These are phyloP conservation scores for Dusona sp. DNA, from an alignment of 2,888 invertebrate species.

Conservation along the genomic window DNA sequence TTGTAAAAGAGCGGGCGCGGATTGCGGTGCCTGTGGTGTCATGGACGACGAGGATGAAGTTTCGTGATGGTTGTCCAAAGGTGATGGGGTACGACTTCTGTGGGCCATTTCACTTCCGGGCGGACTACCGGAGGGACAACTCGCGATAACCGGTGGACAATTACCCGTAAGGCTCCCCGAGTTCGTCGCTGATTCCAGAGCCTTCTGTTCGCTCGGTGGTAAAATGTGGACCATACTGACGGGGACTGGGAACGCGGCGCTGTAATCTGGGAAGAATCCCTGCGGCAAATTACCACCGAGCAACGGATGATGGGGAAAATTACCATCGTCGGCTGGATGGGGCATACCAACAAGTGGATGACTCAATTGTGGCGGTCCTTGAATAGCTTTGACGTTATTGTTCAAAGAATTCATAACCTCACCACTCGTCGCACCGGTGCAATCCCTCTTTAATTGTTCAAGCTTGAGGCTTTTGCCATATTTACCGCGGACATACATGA, in stretches of 20 bases:
- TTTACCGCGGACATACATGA: slow-evolving; percentile 97
- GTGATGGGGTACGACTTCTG: slow-evolving; percentile 79
- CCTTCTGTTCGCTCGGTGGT: slow-evolving; percentile 91
- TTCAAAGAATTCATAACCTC: slow-evolving; percentile 87
- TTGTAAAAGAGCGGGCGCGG: slow-evolving; percentile 89
- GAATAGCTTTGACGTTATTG: slow-evolving; percentile 87
- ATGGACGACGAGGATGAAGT: slow-evolving; percentile 67
- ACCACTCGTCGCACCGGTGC: slow-evolving; percentile 91
- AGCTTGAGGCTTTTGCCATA: slow-evolving; percentile 96
- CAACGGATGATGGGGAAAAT: slow-evolving; percentile 80
- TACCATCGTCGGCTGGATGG: slow-evolving; percentile 78
- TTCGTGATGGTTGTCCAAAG: slow-evolving; percentile 77
- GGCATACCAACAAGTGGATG: slow-evolving; percentile 78
- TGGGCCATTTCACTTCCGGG: slow-evolving; percentile 68
- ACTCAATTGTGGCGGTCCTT: slow-evolving; percentile 77
- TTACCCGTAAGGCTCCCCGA: slow-evolving; percentile 84
- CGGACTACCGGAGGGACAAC: slow-evolving; percentile 67
- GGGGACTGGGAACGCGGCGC: slow-evolving; percentile 92
- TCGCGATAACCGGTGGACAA: slow-evolving; percentile 86
- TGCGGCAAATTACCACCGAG: slow-evolving; percentile 86
- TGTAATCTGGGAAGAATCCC: slow-evolving; percentile 93
- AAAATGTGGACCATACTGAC: slow-evolving; percentile 94
- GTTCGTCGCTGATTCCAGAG: slow-evolving; percentile 87
- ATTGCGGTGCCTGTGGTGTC: slow-evolving; percentile 87
- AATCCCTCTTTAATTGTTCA: slow-evolving; percentile 94